Evolutionary conservation across 2,888 invertebrate species (phyloP), one percentile per base, ranked within the genome.

Genomic region (Crocallis elinguaria): DNA sequence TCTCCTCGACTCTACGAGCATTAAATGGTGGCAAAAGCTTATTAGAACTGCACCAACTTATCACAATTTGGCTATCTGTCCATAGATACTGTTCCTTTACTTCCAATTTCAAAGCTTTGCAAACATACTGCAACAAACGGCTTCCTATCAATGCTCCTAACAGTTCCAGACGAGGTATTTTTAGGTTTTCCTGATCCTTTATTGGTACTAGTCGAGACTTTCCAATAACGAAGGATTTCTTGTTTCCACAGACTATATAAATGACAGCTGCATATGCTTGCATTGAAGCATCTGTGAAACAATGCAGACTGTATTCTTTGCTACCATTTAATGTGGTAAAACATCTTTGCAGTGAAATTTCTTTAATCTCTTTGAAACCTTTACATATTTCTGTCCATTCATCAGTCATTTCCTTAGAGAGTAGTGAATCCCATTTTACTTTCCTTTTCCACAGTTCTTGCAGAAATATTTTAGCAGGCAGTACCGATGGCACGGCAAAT

Each of bases 401-500:
- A n/a, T 9, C n/a, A 0, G 8, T 8, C 2, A 27, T 1, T 27
- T 41, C 11, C 3, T 52, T 23, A 5, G 49, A 12, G 7, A 64
- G 29, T 6, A 19, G 12, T 3, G 49, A 35, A 23, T 62, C 59
- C 64, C 64, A 67, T 0, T 30, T 33, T 0, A 57, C 21, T 7
- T 50, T 38, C 1, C n/a, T 0, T 17, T 38, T 35, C 58, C 66
- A 64, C 3, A 52, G 33, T 0, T 45, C 3, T 16, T 60, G 60
- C 3, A 67, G 9, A 2, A 61, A 25, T 2, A 62, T 49, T 41
- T 60, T 61, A 1, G 38, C 42, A 19, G 50, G 29, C 4, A 64
- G 49, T 1, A 58, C 57, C 9, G 60, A 46, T 3, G 63, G 63
- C 2, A 37, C 8, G 0, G 54, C 35, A 19, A 58, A 49, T 11